A percentile compares a stretch with the other conserved stretches of the same genome.
Evolutionary conservation across 2,888 invertebrate species (phyloP).

Genomic region (Neoaliturus tenellus): DNA sequence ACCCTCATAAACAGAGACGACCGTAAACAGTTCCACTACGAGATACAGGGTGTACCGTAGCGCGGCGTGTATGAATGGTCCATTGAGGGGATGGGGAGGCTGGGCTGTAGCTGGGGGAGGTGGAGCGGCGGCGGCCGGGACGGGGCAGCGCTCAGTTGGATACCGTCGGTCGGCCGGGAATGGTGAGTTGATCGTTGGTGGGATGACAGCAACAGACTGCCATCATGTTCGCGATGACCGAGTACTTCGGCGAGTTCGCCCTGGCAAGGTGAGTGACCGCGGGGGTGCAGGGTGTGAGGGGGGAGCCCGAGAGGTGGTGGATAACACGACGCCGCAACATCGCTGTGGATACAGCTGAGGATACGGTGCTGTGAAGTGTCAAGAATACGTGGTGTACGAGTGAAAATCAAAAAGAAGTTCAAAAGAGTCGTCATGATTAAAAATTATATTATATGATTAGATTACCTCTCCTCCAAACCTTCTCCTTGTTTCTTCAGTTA

Average conservation of each 20-base stretch:
- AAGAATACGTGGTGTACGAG: too few relatives aligned
- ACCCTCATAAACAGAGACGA: too few relatives aligned
- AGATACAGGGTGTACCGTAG: slow-evolving; percentile 7
- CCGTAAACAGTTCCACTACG: too few relatives aligned
- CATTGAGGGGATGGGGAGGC: slow-evolving; percentile 51
- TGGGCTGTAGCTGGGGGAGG: slow-evolving; percentile 47
- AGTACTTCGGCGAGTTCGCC: slow-evolving; percentile 75
- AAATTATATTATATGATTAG: too few relatives aligned
- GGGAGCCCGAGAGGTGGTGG: not conserved
- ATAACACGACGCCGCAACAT: not conserved
- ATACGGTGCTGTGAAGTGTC: not conserved
- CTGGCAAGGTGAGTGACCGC: slow-evolving; percentile 74
- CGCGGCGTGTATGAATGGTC: slow-evolving; percentile 49
- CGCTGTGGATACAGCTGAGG: not conserved
- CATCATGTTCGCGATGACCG: slow-evolving; percentile 75
- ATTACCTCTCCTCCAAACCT: too few relatives aligned
- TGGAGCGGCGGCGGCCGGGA: slow-evolving; percentile 48
- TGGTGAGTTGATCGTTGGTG: slow-evolving; percentile 32
- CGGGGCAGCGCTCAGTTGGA: slow-evolving; percentile 37
- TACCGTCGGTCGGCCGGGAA: slow-evolving; percentile 35
- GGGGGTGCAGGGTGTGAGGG: slow-evolving; percentile 68
- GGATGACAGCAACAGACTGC: slow-evolving; percentile 57
- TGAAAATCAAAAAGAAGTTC: too few relatives aligned
- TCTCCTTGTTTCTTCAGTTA: too few relatives aligned
- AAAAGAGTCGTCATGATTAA: too few relatives aligned